Percentiles rank a stretch among this genome's conserved stretches.
phyloP scores from a whole-genome alignment of 2,113 vertebrate species.

The Etheostoma spectabile region DNA sequence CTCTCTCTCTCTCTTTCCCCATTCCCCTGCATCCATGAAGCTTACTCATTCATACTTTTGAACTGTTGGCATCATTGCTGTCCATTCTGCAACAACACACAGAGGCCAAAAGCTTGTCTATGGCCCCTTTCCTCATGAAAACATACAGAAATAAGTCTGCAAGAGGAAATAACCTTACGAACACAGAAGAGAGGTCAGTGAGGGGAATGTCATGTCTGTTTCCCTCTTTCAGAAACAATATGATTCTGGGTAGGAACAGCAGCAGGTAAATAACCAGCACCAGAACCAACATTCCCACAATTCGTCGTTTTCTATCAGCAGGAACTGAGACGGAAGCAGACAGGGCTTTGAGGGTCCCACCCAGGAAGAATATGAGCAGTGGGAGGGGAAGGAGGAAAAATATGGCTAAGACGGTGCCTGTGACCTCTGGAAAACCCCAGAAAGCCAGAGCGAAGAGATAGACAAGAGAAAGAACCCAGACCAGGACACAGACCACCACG shows the following conservation, averaged over 20 bases:
- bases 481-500: not conserved
- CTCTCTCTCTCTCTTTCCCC: too few species aligned
- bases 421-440: not conserved
- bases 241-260: not conserved
- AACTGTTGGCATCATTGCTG: too few species aligned
- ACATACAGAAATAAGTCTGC: constrained; percentile 28
- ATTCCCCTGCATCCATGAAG: too few species aligned
- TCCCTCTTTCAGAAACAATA: not conserved
- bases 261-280: constrained; percentile 33
- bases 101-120: constrained; percentile 9
- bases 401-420: too few species aligned
- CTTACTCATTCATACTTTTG: too few species aligned
- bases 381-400: constrained; percentile 29
- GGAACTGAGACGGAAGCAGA: constrained; percentile 5
- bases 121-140: constrained; percentile 27
- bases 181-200: not conserved
- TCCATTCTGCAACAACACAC: too few species aligned
- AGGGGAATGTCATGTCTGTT: fast-evolving
- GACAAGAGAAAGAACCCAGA: not conserved
- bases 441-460: too few species aligned
- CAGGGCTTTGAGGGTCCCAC: not conserved
- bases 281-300: constrained; percentile 24
- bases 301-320: constrained; percentile 30
- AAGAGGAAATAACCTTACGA: constrained; percentile 6
- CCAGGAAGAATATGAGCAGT: constrained; percentile 7